Conservation (phyloP, 2,797 vertebrate genomes). For the Chrysolophus pictus region DNA sequence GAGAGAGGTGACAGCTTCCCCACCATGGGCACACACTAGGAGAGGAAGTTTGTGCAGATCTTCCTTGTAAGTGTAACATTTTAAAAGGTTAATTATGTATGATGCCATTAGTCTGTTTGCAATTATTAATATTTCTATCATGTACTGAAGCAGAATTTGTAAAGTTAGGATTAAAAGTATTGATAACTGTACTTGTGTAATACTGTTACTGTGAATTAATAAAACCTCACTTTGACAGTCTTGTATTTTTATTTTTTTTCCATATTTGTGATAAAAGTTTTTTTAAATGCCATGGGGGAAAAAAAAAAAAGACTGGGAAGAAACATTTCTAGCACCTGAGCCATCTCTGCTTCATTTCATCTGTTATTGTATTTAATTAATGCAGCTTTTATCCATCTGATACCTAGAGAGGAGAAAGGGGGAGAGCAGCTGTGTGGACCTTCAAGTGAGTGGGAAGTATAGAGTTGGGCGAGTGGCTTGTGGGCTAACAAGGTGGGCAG, state of each 20-base stretch:
- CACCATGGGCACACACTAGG: background rate
- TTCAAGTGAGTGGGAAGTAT: background rate
- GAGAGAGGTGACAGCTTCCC: background rate
- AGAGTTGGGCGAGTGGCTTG: background rate
- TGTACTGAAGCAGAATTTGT: background rate
- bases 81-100: background rate
- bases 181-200: background rate
- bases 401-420: background rate
- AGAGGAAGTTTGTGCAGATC: background rate
- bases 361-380: background rate
- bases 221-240: background rate
- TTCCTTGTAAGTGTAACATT: background rate
- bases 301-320: background rate
- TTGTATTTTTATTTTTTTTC: background rate
- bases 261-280: background rate
- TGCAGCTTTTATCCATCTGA: background rate
- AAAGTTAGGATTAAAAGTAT: constrained; percentile 7
- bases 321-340: background rate
- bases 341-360: background rate
- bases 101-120: background rate
- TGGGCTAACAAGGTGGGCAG: background rate
- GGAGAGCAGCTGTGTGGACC: background rate
- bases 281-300: background rate
- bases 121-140: background rate
- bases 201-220: background rate